Percentiles rank a stretch among this genome's conserved stretches.
These are phyloP conservation scores for Melipona bicolor DNA, from an alignment of 2,888 invertebrate species.

Conservation along the genomic window DNA sequence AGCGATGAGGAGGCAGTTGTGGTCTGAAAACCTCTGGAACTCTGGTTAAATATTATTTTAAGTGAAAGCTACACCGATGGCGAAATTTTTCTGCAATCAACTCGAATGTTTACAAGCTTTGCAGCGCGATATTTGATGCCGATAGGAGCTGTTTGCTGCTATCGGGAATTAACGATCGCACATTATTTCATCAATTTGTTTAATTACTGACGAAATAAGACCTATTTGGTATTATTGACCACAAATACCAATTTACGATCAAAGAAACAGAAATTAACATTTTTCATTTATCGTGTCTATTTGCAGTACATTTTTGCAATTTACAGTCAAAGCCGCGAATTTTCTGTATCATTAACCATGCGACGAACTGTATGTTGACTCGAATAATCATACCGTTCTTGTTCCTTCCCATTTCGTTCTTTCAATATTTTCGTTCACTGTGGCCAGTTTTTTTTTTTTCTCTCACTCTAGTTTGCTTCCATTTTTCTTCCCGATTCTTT, in stretches of 20 bases:
- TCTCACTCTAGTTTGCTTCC: no score
- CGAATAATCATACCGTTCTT: not conserved
- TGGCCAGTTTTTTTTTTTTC: not conserved
- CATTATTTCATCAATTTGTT: conserved; percentile 7
- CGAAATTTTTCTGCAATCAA: no score
- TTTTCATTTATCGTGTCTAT: not conserved
- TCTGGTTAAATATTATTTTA: not conserved
- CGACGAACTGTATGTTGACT: conserved; percentile 14
- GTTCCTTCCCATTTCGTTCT: not conserved
- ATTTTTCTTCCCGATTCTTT: not conserved
- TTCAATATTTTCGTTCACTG: conserved; percentile 23
- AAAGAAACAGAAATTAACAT: not conserved
- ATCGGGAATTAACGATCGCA: not conserved
- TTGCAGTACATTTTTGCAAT: not conserved
- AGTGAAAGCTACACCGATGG: no score
- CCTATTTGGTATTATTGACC: not conserved
- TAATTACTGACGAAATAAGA: not conserved
- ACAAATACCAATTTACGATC: not conserved
- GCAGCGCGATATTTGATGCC: not conserved
- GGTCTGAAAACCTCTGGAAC: no score
- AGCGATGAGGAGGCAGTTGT: not conserved
- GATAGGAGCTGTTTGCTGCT: not conserved
- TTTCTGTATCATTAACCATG: not conserved
- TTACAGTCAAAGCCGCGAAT: not conserved
- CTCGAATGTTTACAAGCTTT: not conserved